Base-by-base conservation (phyloP, 2,797 vertebrate genomes). In the Thaleichthys pacificus region DNA sequence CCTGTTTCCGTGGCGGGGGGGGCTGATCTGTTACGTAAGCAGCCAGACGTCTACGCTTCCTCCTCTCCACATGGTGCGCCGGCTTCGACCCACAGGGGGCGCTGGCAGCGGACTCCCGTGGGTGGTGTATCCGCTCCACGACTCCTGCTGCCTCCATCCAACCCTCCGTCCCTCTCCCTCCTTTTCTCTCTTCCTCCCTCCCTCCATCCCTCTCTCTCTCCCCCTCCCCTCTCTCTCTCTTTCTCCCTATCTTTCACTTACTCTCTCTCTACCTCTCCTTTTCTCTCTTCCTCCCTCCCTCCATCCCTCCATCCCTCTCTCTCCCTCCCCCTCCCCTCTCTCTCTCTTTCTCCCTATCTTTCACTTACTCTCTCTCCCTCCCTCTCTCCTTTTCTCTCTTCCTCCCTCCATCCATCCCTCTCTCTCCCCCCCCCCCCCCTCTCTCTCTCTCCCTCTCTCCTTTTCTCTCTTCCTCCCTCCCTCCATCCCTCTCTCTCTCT, bases 11-110 rank as follows among this genome's bases (percentile, higher is more conserved):
- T 67, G 65, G 21, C 19, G 22, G 12, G n/a, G n/a, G 63, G 35
- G 5, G 5, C 63, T 66, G 21, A 32, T 66, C 66, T 72, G 42
- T 77, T 80, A 72, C 32, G 71, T 79, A 78, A 75, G 60, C 12
- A 61, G 22, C 15, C 38, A 22, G 15, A 56, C 38, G 5, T 28
- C 24, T 22, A 60, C 74, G 68, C 62, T 51, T 58, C 51, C 64
- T 61, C 26, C 66, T 66, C 68, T 11, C 63, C 68, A 60, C 54
- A 22, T 72, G 70, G 49, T 63, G 21, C 35, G 32, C 32, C n/a
- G 51, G 21, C 5, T 21, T 30, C 38, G 2, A 42, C 38, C 38
- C 47, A 4, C 11, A 19, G 24, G 26, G 61, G 19, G 51, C 70
- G 78, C 71, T 7, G 6, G 47, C 64, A 51, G 66, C 72, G 69